Evolutionary conservation across 2,888 invertebrate genomes (phyloP).

Genomic region (Drosophila prostipennis): DNA sequence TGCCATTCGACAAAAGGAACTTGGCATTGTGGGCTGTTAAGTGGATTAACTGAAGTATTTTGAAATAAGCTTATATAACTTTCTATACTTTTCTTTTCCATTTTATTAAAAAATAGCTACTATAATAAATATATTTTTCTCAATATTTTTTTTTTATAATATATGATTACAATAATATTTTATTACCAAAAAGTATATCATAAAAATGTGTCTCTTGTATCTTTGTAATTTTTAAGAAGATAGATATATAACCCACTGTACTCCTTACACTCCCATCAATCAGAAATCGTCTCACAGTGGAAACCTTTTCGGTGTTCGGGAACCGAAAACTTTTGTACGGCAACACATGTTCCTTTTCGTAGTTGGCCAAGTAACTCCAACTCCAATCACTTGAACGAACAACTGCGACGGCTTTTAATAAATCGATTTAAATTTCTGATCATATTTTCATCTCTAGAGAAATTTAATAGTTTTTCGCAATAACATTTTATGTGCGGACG

Average conservation of each 20-base stretch:
- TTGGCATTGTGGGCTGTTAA: slow-evolving; percentile 33
- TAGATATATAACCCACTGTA: slow-evolving; percentile 13
- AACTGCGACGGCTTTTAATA: slow-evolving; percentile 76
- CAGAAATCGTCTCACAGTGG: slow-evolving; percentile 9
- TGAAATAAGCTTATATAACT: no score
- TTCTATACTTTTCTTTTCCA: no score
- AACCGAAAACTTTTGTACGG: slow-evolving; percentile 56
- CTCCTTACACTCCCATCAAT: slow-evolving; percentile 16
- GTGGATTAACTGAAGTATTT: not conserved
- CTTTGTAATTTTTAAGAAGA: no score
- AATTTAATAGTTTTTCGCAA: slow-evolving; percentile 79
- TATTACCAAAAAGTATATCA: no score
- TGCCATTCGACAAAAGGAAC: slow-evolving; percentile 17
- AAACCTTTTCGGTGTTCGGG: slow-evolving; percentile 33
- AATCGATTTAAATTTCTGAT: slow-evolving; percentile 83
- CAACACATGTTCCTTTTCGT: slow-evolving; percentile 58
- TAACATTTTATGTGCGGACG: slow-evolving; percentile 65
- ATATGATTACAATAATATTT: no score
- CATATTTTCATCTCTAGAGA: slow-evolving; percentile 80
- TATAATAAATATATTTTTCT: no score
- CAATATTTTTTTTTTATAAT: no score
- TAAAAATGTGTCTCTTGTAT: no score
- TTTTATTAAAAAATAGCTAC: no score
- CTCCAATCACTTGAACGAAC: slow-evolving; percentile 39
- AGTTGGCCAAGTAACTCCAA: slow-evolving; percentile 27